Evolutionary conservation across 2,113 vertebrate genomes (phyloP), one percentile per base, ranked within the genome.

Genomic region (Mobula hypostoma): DNA sequence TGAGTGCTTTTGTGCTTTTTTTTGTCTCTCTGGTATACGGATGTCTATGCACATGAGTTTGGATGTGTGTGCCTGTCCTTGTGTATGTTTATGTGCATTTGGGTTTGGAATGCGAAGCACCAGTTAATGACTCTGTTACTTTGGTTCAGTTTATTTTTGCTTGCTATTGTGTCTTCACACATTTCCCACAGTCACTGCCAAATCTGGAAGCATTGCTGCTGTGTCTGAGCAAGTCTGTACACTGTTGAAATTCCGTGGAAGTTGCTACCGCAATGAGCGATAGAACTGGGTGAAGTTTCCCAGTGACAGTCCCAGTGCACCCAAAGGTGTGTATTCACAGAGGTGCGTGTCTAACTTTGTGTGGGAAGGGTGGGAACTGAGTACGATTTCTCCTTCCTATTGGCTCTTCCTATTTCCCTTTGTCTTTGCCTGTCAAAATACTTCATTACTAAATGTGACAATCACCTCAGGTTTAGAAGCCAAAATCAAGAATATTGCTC

Each of bases 81-180:
- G 29, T 88, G 58, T 66, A n/a, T 17, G 83, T 87, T 1, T 87
- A 58, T 87, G 11, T 87, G 5, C 14, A 5, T 36, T 32, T 66
- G 61, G 63, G 83, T 66, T 32, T 90, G 85, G 85, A 68, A 68
- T 68, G 29, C 21, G n/a, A 32, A 32, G 85, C 27, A 2, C 58
- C n/a, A 66, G 85, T 66, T 90, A 68, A 90, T 32, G 61, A 90
- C 85, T 40, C 12, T 90, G 29, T 32, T 61, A 66, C 27, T 66
- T 19, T 32, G 63, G 29, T 88, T 66, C n/a, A 15, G 29, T 32
- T 90, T 66, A 90, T 32, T 90, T 88, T 66, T 90, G n/a, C 85
- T 19, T 32, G 61, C 85, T 90, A 68, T 90, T 90, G n/a, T 90
- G 61, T 90, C 85, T 90, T 90, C 61, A 90, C 85, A 36, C 85